phyloP scores from a whole-genome alignment of 2,797 vertebrate species.

The Acipenser ruthenus region DNA sequence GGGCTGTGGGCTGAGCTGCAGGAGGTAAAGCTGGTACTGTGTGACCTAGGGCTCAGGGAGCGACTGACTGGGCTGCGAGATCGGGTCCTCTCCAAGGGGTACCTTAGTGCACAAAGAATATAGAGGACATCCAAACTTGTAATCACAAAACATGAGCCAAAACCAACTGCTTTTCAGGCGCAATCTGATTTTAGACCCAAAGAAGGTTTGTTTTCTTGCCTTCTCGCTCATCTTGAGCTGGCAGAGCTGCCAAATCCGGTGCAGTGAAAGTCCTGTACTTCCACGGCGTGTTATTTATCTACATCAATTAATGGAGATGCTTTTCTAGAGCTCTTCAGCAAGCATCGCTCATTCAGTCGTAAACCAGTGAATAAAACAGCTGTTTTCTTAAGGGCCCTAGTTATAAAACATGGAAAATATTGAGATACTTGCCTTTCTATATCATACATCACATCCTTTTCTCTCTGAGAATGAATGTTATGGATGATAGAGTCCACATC shows the following conservation, averaged over 20 bases:
- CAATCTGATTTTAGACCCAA: not conserved
- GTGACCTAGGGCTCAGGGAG: conserved; percentile 82
- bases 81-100: conserved; percentile 72
- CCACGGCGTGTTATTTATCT: too few species aligned
- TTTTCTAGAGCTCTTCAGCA: too few species aligned
- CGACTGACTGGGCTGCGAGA: conserved; percentile 88
- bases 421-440: conserved; percentile 68
- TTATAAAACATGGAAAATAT: not conserved
- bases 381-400: not conserved
- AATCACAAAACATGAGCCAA: not conserved
- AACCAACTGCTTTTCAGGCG: too few species aligned
- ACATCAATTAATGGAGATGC: too few species aligned
- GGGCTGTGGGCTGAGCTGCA: conserved; percentile 88
- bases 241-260: too few species aligned
- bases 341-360: too few species aligned
- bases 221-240: too few species aligned
- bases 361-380: too few species aligned
- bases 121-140: not conserved
- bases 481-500: conserved; percentile 89
- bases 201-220: too few species aligned
- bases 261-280: too few species aligned
- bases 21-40: conserved; percentile 89
- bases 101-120: conserved; percentile 53
- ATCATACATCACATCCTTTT: conserved; percentile 80
- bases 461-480: conserved; percentile 84